Evolutionary conservation across 92 coral and sea anemone species (phyloP), one percentile per base, ranked within the genome.

Genomic region (Heteractis magnifica): DNA sequence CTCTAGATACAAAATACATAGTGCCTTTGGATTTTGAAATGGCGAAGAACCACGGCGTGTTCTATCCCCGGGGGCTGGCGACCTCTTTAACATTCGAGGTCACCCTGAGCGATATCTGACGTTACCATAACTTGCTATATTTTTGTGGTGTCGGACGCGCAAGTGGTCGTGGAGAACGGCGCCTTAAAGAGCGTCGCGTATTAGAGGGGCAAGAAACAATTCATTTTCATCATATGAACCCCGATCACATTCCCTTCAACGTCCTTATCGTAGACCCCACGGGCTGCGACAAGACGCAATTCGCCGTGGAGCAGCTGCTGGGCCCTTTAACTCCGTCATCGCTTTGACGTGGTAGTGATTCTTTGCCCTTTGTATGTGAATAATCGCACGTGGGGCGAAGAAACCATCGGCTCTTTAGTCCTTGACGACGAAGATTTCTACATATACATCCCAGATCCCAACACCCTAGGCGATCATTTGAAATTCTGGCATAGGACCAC

Each of bases 201-300:
- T n/a, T n/a, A n/a, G n/a, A n/a, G n/a, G n/a, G n/a, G n/a, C n/a
- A n/a, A n/a, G n/a, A 65, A 65, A 6, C 8, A 65, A 65, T 6
- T 65, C 72, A n/a, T n/a, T 65, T 5, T 14, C 20, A 65, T 65
- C 15, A 6, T 7, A 62, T 80, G 84, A 18, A 80, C 11, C 84
- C 62, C 6, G 4, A 44, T 6, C 71, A 65, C 1, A 62, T 65
- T 0, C 84, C 84, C 2, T 80, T 56, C 75, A 58, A 80, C 26
- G 76, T 56, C 4, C 75, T 80, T 13, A 80, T 80, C 58, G 76
- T 80, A 11, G 76, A 75, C 20, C 84, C 84, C n/a, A n/a, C n/a
- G n/a, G n/a, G n/a, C n/a, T n/a, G n/a, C n/a, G n/a, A n/a, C n/a
- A n/a, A n/a, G n/a, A 34, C 84, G 4, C n/a, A 49, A 48, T 80